Evolutionary conservation across 2,797 vertebrate species (phyloP), one percentile per base, ranked within the genome.

Genomic region (Clarias fuscus): DNA sequence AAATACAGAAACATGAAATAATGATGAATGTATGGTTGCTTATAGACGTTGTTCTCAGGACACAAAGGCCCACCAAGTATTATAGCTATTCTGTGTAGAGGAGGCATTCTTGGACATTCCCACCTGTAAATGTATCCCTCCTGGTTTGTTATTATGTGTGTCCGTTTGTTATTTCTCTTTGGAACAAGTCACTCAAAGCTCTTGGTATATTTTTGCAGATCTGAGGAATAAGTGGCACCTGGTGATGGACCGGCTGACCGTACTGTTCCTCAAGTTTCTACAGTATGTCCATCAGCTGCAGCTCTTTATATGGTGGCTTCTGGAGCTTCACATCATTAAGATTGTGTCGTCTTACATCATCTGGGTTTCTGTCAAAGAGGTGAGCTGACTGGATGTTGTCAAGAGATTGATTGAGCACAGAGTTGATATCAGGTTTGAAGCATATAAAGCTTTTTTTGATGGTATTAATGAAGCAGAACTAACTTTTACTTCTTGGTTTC

Each of bases 341-440:
- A 97, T 99, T 0, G 95, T 98, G 30, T 97, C 97, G 0, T 96
- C 96, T 0, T 99, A 98, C 91, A 98, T 99, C 89, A 97, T 99
- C 91, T 98, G 97, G 97, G 95, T 99, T 73, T 95, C 96, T 3
- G 95, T 99, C 88, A 98, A 97, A 93, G 98, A 99, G 97, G 98
- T 96, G 92, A 93, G 95, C 6, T 43, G n/a, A 58, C 20, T 30
- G 30, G 78, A 20, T 37, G 58, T 64, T 40, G 62, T 72, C 33
- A 68, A 68, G 70, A 65, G 76, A n/a, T 7, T 27, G 48, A 33
- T 81, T 40, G 8, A 17, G 65, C 30, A 24, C 40, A 18, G 37
- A 18, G 40, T 30, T 30, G 30, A 73, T 14, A 84, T 30, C 1
- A 56, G 10, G 15, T 64, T 20, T 70, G 33, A 4, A 72, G 37